These are phyloP conservation scores for Eriosoma lanigerum DNA, from an alignment of 1,140 invertebrate genomes.

Conservation along the genomic window DNA sequence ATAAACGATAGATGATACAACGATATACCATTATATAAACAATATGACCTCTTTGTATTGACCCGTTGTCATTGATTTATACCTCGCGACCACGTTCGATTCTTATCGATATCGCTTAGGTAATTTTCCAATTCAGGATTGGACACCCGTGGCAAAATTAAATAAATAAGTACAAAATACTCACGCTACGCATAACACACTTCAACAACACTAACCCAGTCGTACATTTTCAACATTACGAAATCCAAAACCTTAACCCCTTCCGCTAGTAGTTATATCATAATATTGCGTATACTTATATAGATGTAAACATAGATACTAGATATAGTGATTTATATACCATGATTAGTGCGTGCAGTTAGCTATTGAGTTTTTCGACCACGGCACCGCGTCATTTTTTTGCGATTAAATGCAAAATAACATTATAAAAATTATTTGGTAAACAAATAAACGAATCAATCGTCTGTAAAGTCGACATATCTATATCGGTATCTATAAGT, in stretches of 20 bases:
- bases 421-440: too few species aligned
- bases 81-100: slow-evolving; percentile 11
- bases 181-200: too few species aligned
- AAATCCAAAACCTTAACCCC: not conserved
- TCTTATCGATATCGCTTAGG: slow-evolving; percentile 21
- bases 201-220: not conserved
- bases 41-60: slow-evolving; percentile 29
- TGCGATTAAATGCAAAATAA: too few species aligned
- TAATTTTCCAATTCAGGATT: slow-evolving; percentile 30
- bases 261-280: too few species aligned
- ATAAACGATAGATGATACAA: not conserved
- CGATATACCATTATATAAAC: slow-evolving; percentile 9
- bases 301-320: not conserved
- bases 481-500: too few species aligned
- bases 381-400: too few species aligned
- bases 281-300: too few species aligned
- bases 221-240: slow-evolving; percentile 7
- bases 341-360: too few species aligned
- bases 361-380: too few species aligned
- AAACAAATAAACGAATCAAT: too few species aligned
- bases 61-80: slow-evolving; percentile 42
- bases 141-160: not conserved
- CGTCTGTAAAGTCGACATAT: too few species aligned
- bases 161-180: not conserved
- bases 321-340: too few species aligned